A percentile compares a stretch with the other conserved stretches of the same genome.
These are phyloP conservation scores for Exocentrus adspersus DNA, from an alignment of 2,888 invertebrate genomes.

Conservation along the genomic window DNA sequence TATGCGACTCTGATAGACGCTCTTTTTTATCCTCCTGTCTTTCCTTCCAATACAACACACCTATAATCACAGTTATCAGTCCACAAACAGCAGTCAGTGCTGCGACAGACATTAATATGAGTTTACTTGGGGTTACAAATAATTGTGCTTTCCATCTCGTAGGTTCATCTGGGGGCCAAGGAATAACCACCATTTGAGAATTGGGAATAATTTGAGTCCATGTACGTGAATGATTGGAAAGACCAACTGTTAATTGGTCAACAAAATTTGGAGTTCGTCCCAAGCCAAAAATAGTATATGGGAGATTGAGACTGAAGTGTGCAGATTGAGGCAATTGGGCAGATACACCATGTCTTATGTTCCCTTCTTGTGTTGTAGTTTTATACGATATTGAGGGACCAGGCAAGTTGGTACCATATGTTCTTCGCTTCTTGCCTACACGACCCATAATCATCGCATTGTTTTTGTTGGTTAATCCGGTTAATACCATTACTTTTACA, in stretches of 20 bases:
- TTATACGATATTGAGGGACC: slow-evolving; percentile 70
- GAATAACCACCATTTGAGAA: slow-evolving; percentile 96
- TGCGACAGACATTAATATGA: slow-evolving; percentile 90
- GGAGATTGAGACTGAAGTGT: slow-evolving; percentile 91
- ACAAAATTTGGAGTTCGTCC: slow-evolving; percentile 98
- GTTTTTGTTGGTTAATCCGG: slow-evolving; percentile 79
- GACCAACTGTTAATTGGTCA: slow-evolving; percentile 84
- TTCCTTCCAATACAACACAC: slow-evolving; percentile 90
- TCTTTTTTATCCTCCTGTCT: slow-evolving; percentile 83
- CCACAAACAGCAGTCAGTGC: slow-evolving; percentile 88
- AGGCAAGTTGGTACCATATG: slow-evolving; percentile 91
- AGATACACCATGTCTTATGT: slow-evolving; percentile 80
- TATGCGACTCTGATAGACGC: slow-evolving; percentile 80
- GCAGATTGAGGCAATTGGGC: slow-evolving; percentile 93
- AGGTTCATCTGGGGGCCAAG: slow-evolving; percentile 81
- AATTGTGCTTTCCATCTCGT: slow-evolving; percentile 88
- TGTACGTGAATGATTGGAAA: slow-evolving; percentile 74
- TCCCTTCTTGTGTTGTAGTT: slow-evolving; percentile 90
- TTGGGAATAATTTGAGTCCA: slow-evolving; percentile 97
- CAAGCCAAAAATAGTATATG: slow-evolving; percentile 96
- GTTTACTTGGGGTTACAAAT: slow-evolving; percentile 94
- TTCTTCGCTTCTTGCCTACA: slow-evolving; percentile 78
- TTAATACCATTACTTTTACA: slow-evolving; percentile 92
- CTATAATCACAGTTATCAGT: slow-evolving; percentile 85
- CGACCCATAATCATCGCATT: slow-evolving; percentile 78